phyloP scores from a whole-genome alignment of 2,113 vertebrate genomes.

The Mirounga angustirostris region DNA sequence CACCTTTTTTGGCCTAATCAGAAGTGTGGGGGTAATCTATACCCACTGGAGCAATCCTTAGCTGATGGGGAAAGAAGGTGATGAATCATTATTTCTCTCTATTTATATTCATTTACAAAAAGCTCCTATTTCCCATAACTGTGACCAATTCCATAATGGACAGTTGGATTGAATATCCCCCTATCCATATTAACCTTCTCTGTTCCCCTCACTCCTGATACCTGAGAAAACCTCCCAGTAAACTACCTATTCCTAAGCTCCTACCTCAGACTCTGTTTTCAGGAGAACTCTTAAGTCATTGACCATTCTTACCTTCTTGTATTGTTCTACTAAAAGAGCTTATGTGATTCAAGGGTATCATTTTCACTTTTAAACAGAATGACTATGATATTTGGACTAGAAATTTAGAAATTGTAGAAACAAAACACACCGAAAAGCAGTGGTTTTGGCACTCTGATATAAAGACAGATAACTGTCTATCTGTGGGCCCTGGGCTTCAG shows the following conservation, averaged over 20 bases:
- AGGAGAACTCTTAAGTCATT: background rate
- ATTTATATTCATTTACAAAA: background rate
- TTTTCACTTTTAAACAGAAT: background rate
- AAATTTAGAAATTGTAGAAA: constrained; percentile 2
- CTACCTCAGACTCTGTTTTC: background rate
- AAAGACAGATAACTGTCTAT: background rate
- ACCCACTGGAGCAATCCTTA: background rate
- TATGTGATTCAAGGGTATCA: background rate
- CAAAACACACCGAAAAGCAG: background rate
- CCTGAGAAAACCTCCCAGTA: background rate
- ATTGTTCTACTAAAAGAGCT: background rate
- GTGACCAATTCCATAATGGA: background rate
- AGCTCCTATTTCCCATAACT: background rate
- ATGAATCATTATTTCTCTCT: background rate
- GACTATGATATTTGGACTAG: background rate
- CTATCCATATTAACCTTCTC: background rate
- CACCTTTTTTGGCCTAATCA: background rate
- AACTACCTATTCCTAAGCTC: background rate
- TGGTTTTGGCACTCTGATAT: background rate
- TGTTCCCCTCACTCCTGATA: background rate
- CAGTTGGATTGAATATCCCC: background rate
- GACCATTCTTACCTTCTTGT: background rate
- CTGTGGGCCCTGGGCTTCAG: background rate
- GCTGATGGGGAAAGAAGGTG: background rate
- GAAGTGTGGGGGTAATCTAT: background rate